Conservation (phyloP, 2,797 vertebrate genomes). For the Podargus strigoides region DNA sequence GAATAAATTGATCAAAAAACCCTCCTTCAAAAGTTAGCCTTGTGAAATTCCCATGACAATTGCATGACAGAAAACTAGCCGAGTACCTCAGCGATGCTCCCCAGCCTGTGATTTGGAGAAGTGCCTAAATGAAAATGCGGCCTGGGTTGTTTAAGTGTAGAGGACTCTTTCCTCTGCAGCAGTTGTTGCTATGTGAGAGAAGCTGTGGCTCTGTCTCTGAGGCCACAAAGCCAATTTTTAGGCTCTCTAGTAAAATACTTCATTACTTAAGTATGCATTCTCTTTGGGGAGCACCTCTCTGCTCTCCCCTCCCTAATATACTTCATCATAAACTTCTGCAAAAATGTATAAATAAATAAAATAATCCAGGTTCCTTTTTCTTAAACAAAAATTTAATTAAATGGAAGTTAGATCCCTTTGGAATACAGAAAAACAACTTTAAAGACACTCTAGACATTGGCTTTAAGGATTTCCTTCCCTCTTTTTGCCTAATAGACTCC, state of each 20-base stretch:
- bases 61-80: conserved; percentile 9
- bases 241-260: conserved; percentile 45
- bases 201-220: conserved; percentile 4
- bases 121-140: not conserved
- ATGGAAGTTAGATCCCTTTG: conserved; percentile 52
- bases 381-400: conserved; percentile 67
- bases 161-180: not conserved
- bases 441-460: conserved; percentile 47
- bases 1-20: conserved; percentile 15
- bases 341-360: conserved; percentile 60
- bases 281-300: conserved; percentile 37
- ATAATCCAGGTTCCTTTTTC: conserved; percentile 51
- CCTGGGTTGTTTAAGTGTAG: conserved; percentile 2
- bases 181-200: conserved; percentile 43
- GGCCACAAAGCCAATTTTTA: conserved; percentile 28
- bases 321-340: conserved; percentile 48
- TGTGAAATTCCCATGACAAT: not conserved
- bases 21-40: conserved; percentile 2
- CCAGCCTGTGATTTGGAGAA: conserved; percentile 13
- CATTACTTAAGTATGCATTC: conserved; percentile 61
- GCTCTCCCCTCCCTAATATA: not conserved
- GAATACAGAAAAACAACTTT: conserved; percentile 57
- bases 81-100: not conserved
- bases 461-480: conserved; percentile 60
- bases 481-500: conserved; percentile 55